These are phyloP conservation scores for Phaonia tiefii DNA, from an alignment of 2,888 invertebrate species.

Conservation along the genomic window DNA sequence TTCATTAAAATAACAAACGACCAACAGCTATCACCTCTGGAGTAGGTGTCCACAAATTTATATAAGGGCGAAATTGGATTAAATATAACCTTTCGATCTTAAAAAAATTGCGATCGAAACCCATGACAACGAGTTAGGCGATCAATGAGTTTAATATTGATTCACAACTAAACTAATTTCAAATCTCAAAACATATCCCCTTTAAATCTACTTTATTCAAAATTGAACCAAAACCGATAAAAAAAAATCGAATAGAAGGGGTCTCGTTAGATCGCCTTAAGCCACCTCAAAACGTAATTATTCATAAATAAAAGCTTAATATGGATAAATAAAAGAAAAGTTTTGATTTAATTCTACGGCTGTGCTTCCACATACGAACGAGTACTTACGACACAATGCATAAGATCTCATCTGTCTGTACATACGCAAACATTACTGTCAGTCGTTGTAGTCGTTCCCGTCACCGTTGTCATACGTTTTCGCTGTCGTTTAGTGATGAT, in stretches of 20 bases:
- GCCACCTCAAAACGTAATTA: neutral
- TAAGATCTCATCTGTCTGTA: neutral
- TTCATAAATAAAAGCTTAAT: conserved; percentile 1
- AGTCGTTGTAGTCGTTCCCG: neutral
- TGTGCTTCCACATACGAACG: neutral
- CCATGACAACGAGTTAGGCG: no score
- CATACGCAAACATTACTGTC: neutral
- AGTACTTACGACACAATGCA: neutral
- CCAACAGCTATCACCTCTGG: no score
- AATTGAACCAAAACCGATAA: no score
- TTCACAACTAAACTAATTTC: no score
- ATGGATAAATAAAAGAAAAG: conserved; percentile 9
- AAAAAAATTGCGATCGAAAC: no score
- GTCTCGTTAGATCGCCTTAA: neutral
- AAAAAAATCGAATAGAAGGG: neutral
- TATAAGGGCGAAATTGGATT: no score
- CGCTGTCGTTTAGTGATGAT: conserved; percentile 3
- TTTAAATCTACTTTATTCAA: no score
- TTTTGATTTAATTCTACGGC: conserved; percentile 1
- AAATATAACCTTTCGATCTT: no score
- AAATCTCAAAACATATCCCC: no score
- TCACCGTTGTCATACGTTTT: neutral
- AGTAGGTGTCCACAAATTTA: no score
- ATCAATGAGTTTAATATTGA: no score
- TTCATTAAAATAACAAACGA: no score